phyloP scores from a whole-genome alignment of 92 coral and sea anemone genomes.

The Isaurus tuberculatus region DNA sequence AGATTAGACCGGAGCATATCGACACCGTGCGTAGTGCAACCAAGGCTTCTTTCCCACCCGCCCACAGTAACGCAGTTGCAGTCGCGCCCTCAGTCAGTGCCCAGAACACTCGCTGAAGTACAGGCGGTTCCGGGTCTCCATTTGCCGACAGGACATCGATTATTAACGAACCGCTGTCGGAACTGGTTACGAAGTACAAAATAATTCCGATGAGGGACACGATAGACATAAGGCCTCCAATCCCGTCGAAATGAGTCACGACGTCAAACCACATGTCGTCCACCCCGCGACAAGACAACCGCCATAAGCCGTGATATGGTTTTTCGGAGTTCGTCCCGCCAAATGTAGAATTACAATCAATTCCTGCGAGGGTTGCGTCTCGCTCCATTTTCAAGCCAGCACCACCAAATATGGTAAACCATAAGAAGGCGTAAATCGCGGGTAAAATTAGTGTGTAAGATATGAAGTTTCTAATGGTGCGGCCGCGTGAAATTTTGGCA shows the following conservation, averaged over 20 bases:
- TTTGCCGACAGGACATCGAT: conserved; percentile 90
- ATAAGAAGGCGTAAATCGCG: conserved; percentile 68
- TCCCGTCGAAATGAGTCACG: conserved; percentile 73
- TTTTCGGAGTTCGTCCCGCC: conserved; percentile 70
- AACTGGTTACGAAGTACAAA: conserved; percentile 92
- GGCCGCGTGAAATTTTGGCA: conserved; percentile 78
- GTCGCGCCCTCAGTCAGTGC: conserved; percentile 92
- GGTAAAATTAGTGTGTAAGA: conserved; percentile 79
- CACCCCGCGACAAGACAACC: conserved; percentile 76
- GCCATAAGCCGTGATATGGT: conserved; percentile 72
- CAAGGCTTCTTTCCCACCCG: conserved; percentile 76
- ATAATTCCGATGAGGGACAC: conserved; percentile 72
- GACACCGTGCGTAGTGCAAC: conserved; percentile 78
- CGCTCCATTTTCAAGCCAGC: conserved; percentile 89
- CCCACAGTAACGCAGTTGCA: conserved; percentile 84
- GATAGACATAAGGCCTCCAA: conserved; percentile 66
- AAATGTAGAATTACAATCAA: conserved; percentile 59
- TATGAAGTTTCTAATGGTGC: conserved; percentile 78
- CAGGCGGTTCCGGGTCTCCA: conserved; percentile 88
- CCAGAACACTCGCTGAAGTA: conserved; percentile 87
- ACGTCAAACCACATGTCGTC: conserved; percentile 85
- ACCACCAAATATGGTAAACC: conserved; percentile 89
- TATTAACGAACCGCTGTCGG: conserved; percentile 92
- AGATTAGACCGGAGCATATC: conserved; percentile 75
- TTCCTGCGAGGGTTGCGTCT: conserved; percentile 70